These are phyloP conservation scores for Tetramorium simillimum DNA, from an alignment of 1,140 invertebrate genomes.

Conservation along the genomic window DNA sequence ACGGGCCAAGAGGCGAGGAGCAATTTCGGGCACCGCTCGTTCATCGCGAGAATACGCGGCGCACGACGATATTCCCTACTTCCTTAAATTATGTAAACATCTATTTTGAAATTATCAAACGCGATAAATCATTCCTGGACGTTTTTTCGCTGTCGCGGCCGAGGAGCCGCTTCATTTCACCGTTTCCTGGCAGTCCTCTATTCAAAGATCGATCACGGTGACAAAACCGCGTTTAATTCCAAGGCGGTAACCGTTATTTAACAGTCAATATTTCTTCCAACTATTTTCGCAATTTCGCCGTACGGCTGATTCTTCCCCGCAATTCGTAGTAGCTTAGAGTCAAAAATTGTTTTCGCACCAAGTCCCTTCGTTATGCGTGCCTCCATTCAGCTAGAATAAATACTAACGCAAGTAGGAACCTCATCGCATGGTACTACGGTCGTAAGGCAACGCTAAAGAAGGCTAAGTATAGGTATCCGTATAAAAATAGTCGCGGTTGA, in stretches of 20 bases:
- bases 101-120: constrained; percentile 55
- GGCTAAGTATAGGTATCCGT: constrained; percentile 39
- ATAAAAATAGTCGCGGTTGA: constrained; percentile 36
- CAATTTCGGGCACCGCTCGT: neutral
- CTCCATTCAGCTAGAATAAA: neutral
- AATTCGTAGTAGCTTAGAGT: neutral
- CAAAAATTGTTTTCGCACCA: neutral
- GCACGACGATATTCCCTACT: neutral
- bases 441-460: constrained; percentile 34
- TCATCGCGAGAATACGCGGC: neutral
- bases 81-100: constrained; percentile 56
- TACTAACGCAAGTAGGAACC: neutral
- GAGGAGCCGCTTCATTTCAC: neutral
- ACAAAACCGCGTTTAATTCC: neutral
- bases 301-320: neutral
- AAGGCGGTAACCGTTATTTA: neutral
- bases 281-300: neutral
- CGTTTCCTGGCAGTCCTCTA: neutral
- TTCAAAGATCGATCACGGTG: neutral
- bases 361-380: neutral
- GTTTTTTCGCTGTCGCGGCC: constrained; percentile 10
- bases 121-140: constrained; percentile 46
- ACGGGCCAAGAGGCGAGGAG: constrained; percentile 12
- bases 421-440: neutral
- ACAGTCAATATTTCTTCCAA: neutral